Percentiles rank a stretch among this genome's conserved stretches.
These are phyloP conservation scores for Chrysomela aeneicollis DNA, from an alignment of 2,888 invertebrate species.

Conservation along the genomic window DNA sequence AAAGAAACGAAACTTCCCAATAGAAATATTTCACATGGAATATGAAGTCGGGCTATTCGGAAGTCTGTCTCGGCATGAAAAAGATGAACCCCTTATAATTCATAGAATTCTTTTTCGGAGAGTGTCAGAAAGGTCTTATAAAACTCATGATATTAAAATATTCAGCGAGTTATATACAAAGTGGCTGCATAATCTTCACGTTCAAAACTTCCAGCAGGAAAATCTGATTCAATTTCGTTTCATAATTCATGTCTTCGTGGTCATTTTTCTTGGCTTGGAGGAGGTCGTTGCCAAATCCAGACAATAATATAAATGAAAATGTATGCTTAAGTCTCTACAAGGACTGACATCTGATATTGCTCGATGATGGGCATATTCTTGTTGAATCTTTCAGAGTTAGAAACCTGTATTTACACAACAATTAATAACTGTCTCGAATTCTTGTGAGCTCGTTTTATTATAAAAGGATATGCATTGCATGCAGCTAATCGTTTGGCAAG, in stretches of 20 bases:
- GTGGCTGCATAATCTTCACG: neutral
- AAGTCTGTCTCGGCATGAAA: neutral
- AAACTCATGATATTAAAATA: neutral
- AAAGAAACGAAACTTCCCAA: conserved; percentile 22
- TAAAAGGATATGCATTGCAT: no score
- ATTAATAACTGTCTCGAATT: no score
- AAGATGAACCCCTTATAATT: neutral
- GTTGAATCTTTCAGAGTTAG: no score
- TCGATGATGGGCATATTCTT: no score
- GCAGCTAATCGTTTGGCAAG: no score
- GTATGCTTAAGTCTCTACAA: no score
- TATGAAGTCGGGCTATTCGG: neutral
- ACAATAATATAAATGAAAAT: no score
- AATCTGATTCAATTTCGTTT: neutral
- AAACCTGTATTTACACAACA: no score
- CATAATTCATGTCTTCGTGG: neutral
- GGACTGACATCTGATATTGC: no score
- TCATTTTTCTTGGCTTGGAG: no score
- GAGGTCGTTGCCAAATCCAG: no score
- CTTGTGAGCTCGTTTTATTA: no score
- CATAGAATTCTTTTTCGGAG: neutral
- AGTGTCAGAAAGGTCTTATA: neutral
- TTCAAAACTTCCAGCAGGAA: neutral
- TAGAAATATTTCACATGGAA: neutral
- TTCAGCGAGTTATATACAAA: neutral